A percentile compares a stretch with the other conserved stretches of the same genome.
These are phyloP conservation scores for Sinocyclocheilus rhinocerous DNA, from an alignment of 2,113 vertebrate genomes.

Conservation along the genomic window DNA sequence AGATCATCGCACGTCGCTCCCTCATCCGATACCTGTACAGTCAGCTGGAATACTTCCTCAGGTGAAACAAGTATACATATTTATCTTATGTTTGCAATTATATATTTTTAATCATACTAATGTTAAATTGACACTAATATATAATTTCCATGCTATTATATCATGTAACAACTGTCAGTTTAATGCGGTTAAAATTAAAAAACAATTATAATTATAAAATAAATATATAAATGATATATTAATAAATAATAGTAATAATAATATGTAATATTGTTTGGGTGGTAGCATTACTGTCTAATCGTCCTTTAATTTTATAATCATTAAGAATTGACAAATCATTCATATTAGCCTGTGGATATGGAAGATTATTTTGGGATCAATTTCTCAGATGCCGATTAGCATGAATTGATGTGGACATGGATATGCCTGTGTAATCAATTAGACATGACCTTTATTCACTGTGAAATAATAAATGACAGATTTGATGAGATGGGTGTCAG, in stretches of 20 bases:
- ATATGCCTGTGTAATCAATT: slow-evolving; percentile 23
- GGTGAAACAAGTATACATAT: slow-evolving; percentile 58
- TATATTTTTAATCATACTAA: neutral
- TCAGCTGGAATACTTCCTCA: slow-evolving; percentile 72
- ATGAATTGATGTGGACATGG: neutral
- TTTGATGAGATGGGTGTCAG: slow-evolving; percentile 33
- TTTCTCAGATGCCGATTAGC: neutral
- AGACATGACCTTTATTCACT: slow-evolving; percentile 33
- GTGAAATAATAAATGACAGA: slow-evolving; percentile 47
- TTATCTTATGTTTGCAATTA: neutral
- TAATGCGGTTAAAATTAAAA: no score
- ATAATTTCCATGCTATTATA: neutral
- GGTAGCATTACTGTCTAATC: neutral
- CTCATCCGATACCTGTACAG: slow-evolving; percentile 72
- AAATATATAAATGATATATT: no score
- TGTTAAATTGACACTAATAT: no score
- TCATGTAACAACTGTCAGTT: no score
- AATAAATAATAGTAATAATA: neutral
- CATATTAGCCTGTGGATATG: no score
- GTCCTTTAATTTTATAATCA: neutral
- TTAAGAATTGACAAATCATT: neutral
- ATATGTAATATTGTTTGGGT: neutral
- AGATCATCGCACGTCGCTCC: slow-evolving; percentile 82
- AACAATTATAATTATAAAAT: no score
- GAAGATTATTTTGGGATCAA: neutral